These are phyloP conservation scores for Barypeithes pellucidus DNA, from an alignment of 2,888 invertebrate genomes.

Conservation along the genomic window DNA sequence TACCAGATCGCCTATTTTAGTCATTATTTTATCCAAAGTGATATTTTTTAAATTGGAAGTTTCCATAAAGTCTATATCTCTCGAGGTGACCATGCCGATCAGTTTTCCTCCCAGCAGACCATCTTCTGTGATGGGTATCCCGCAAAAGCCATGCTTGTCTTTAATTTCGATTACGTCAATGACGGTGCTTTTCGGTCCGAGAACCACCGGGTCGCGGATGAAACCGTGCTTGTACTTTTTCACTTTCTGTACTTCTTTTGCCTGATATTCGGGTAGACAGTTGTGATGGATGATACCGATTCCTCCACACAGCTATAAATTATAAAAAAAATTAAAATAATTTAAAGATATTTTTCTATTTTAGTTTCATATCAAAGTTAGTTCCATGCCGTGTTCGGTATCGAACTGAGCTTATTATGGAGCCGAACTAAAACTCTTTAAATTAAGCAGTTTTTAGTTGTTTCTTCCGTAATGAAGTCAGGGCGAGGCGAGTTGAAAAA, in stretches of 20 bases:
- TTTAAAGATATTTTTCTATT: no score
- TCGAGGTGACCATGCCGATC: conserved; percentile 96
- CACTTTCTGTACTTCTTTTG: conserved; percentile 95
- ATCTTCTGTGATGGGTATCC: conserved; percentile 95
- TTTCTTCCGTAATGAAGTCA: no score
- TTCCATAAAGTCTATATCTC: conserved; percentile 85
- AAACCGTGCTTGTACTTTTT: conserved; percentile 99
- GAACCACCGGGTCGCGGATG: conserved; percentile 95
- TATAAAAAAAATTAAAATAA: no score
- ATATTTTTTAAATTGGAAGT: conserved; percentile 76
- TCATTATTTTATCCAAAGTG: conserved; percentile 86
- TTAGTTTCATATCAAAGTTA: no score
- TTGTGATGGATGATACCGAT: conserved; percentile 99
- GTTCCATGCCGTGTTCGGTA: no score
- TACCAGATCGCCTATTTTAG: conserved; percentile 87
- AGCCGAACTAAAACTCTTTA: no score
- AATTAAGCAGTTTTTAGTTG: no score
- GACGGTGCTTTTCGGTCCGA: conserved; percentile 90
- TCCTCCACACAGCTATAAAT: conserved; percentile 87
- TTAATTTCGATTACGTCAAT: conserved; percentile 93
- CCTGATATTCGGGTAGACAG: conserved; percentile 94
- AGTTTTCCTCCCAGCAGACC: conserved; percentile 95
- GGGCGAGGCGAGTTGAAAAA: no score
- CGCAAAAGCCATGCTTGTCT: conserved; percentile 93
- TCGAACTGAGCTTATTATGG: no score